Percentiles rank a stretch among this genome's conserved stretches.
Evolutionary conservation across 2,797 vertebrate species (phyloP).

Genomic region (Austrolebias charrua): DNA sequence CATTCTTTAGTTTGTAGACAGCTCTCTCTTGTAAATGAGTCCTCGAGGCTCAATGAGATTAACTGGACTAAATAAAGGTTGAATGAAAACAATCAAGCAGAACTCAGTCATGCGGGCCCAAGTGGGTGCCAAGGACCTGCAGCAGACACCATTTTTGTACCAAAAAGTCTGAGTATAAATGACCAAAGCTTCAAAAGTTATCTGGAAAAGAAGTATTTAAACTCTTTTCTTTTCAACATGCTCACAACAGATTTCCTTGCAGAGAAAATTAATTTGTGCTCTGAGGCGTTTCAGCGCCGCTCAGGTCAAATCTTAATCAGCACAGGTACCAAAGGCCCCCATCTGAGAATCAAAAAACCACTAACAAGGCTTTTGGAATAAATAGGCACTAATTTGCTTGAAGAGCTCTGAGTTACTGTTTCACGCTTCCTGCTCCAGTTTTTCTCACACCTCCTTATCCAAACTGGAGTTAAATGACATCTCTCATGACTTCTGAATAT

Average conservation of each 20-base stretch:
- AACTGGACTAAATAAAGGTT: no score
- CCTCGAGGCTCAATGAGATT: no score
- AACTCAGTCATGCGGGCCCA: no score
- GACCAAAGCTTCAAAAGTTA: no score
- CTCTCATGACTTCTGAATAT: conserved; percentile 41
- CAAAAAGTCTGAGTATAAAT: no score
- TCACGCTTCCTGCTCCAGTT: conserved; percentile 11
- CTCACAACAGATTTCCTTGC: neutral
- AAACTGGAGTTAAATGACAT: conserved; percentile 36
- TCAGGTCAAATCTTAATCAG: conserved; percentile 1
- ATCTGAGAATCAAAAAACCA: neutral
- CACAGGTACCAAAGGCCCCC: neutral
- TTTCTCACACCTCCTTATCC: conserved; percentile 23
- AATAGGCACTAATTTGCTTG: conserved; percentile 4
- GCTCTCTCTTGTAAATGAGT: no score
- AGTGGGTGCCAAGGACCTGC: no score
- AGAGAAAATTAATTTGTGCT: neutral
- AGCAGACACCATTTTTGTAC: no score
- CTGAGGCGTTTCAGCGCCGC: neutral
- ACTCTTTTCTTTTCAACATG: no score
- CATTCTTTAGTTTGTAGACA: no score
- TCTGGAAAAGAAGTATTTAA: no score
- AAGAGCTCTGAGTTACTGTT: conserved; percentile 21
- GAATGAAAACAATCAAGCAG: no score
- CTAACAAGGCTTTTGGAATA: conserved; percentile 21